Conservation (phyloP, 2,797 vertebrate species). For the Erpetoichthys calabaricus region DNA sequence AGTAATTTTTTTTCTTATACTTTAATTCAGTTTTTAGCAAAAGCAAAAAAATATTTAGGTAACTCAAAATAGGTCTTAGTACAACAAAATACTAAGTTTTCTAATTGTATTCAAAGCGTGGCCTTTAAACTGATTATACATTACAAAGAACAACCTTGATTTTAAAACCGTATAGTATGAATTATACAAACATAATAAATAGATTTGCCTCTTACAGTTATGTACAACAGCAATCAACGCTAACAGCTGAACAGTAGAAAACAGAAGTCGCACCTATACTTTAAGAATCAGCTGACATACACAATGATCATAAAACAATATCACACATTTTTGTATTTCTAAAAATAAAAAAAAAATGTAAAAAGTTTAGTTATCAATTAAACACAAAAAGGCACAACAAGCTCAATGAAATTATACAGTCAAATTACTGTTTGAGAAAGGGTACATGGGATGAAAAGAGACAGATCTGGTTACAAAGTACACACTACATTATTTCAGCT, state of each 20-base stretch:
- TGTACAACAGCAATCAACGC: slow-evolving; percentile 69
- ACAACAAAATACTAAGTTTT: slow-evolving; percentile 69
- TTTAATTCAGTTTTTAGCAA: slow-evolving; percentile 77
- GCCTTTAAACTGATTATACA: slow-evolving; percentile 62
- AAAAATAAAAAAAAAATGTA: neutral
- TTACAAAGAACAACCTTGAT: slow-evolving; percentile 61
- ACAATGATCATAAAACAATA: slow-evolving; percentile 29
- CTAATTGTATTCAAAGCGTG: slow-evolving; percentile 67
- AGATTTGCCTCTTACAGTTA: slow-evolving; percentile 66
- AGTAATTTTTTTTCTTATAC: slow-evolving; percentile 49
- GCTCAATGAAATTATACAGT: neutral
- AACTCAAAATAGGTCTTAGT: slow-evolving; percentile 71
- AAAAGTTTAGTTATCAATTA: slow-evolving; percentile 22
- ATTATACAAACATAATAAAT: slow-evolving; percentile 74
- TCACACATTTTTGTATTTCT: slow-evolving; percentile 12
- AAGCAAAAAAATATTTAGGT: slow-evolving; percentile 64
- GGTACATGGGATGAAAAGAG: too few relatives aligned
- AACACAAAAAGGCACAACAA: slow-evolving; percentile 39
- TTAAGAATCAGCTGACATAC: slow-evolving; percentile 22
- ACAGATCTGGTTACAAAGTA: too few relatives aligned
- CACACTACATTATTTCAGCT: too few relatives aligned
- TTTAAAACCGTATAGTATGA: slow-evolving; percentile 63
- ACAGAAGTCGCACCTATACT: neutral
- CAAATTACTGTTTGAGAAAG: too few relatives aligned
- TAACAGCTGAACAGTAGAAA: slow-evolving; percentile 52